Conservation (phyloP, 2,113 vertebrate genomes). For the Ictidomys tridecemlineatus region DNA sequence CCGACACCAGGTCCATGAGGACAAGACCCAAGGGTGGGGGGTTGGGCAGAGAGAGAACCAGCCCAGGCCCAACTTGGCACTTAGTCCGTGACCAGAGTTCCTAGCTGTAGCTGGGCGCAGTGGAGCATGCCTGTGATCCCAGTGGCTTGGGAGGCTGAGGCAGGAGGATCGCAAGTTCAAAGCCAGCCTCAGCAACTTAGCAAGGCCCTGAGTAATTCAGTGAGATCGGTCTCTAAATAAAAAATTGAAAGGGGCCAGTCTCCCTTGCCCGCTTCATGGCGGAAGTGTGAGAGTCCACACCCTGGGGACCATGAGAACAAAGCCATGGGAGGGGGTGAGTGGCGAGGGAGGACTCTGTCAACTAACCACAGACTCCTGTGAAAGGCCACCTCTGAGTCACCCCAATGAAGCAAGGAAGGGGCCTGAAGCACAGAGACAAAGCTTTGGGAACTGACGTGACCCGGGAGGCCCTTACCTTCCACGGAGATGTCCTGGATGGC, state of each 20-base stretch:
- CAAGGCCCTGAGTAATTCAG: too few relatives aligned
- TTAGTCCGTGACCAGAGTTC: too few relatives aligned
- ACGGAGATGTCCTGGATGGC: conserved; percentile 99
- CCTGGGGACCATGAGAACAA: not conserved
- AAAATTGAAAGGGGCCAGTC: too few relatives aligned
- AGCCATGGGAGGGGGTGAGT: not conserved
- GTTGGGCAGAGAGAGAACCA: not conserved
- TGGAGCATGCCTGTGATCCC: too few relatives aligned
- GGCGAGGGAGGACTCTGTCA: not conserved
- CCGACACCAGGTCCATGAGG: not conserved
- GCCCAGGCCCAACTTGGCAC: not conserved
- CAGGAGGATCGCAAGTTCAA: too few relatives aligned
- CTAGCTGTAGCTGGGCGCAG: too few relatives aligned
- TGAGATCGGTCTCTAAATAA: too few relatives aligned
- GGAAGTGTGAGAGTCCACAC: not conserved
- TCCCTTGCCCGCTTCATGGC: not conserved
- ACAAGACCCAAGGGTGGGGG: not conserved
- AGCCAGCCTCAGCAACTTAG: too few relatives aligned
- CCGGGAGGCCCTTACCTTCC: conserved; percentile 89
- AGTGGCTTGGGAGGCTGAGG: too few relatives aligned
- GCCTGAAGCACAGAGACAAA: not conserved
- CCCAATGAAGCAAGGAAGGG: not conserved
- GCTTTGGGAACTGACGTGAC: not conserved
- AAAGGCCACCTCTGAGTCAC: not conserved
- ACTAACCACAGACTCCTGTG: not conserved